Percentiles rank a stretch among this genome's conserved stretches.
Evolutionary conservation across 2,113 vertebrate species (phyloP).

Genomic region (Paratilapia polleni): DNA sequence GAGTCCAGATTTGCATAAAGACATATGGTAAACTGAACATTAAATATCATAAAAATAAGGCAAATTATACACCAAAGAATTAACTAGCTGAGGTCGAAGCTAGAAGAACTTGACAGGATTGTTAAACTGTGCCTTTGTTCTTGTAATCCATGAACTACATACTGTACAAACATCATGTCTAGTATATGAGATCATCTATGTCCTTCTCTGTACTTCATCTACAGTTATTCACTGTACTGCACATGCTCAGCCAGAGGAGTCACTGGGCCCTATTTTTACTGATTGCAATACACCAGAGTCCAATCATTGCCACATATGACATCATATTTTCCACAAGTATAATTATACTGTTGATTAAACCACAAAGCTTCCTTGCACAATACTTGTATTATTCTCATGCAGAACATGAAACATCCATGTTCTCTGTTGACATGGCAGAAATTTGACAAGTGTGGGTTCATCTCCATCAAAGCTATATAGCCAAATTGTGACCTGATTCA

Average conservation of each 20-base stretch:
- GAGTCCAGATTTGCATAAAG: neutral
- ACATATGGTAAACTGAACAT: neutral
- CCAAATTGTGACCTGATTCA: neutral
- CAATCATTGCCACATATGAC: slow-evolving; percentile 55
- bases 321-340: slow-evolving; percentile 58
- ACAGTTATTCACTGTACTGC: slow-evolving; percentile 9
- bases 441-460: slow-evolving; percentile 15
- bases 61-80: slow-evolving; percentile 1
- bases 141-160: neutral
- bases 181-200: slow-evolving; percentile 42
- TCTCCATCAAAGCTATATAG: slow-evolving; percentile 5
- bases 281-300: slow-evolving; percentile 62
- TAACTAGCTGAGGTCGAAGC: neutral
- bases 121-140: neutral
- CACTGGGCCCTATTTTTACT: slow-evolving; percentile 36
- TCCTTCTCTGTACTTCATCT: slow-evolving; percentile 23
- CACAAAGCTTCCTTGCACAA: slow-evolving; percentile 29
- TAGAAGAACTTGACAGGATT: neutral
- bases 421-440: slow-evolving; percentile 37
- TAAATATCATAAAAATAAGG: neutral
- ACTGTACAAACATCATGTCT: slow-evolving; percentile 28
- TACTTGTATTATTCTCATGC: slow-evolving; percentile 30
- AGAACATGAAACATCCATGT: slow-evolving; percentile 26
- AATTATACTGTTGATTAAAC: slow-evolving; percentile 69
- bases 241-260: slow-evolving; percentile 36